A percentile compares a stretch with the other conserved stretches of the same genome.
phyloP scores from a whole-genome alignment of 2,888 invertebrate genomes.

The Heliconius sara region DNA sequence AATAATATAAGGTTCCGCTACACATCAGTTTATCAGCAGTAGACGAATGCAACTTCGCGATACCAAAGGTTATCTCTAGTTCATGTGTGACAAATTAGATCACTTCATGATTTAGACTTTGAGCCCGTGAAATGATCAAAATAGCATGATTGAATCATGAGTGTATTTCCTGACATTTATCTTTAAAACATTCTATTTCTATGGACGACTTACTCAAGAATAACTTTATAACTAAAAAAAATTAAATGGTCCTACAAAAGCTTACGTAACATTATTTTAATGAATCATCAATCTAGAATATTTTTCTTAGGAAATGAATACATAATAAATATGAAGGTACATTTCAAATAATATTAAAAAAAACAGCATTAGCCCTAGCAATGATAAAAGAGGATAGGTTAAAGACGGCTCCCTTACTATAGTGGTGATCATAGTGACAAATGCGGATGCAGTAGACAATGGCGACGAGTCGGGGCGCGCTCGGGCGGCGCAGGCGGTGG shows the following conservation, averaged over 20 bases:
- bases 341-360: neutral
- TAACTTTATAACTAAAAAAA: neutral
- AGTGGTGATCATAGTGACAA: slow-evolving; percentile 79
- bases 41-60: slow-evolving; percentile 13
- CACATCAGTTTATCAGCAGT: neutral
- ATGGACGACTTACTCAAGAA: neutral
- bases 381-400: slow-evolving; percentile 7
- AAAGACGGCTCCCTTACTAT: slow-evolving; percentile 49
- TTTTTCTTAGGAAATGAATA: neutral
- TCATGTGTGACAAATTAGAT: slow-evolving; percentile 28
- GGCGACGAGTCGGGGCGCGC: slow-evolving; percentile 71
- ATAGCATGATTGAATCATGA: neutral
- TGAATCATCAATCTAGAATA: neutral
- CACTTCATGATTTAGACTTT: slow-evolving; percentile 31
- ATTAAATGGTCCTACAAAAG: neutral
- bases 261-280: neutral
- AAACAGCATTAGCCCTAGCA: neutral
- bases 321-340: neutral
- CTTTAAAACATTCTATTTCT: neutral
- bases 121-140: slow-evolving; percentile 1
- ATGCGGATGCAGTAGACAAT: slow-evolving; percentile 62
- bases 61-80: slow-evolving; percentile 31
- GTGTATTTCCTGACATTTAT: neutral
- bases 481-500: slow-evolving; percentile 89
- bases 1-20: neutral